Evolutionary conservation across 1,140 invertebrate genomes (phyloP), one percentile per base, ranked within the genome.

Genomic region (Oncopeltus fasciatus): DNA sequence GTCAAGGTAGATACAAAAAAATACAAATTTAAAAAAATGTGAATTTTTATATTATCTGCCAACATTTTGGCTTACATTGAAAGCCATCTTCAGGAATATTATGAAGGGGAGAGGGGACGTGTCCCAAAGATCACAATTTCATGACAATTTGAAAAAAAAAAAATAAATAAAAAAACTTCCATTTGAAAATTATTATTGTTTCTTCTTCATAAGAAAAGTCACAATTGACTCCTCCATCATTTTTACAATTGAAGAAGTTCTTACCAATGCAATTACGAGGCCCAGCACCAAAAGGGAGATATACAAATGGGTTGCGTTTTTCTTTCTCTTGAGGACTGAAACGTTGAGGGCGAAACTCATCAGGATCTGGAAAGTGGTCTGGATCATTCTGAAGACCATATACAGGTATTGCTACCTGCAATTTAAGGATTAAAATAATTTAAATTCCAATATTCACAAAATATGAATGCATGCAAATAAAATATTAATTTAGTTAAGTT

Each of bases 201-300:
- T 1, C n/a, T n/a, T 43, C 38, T 11, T 43, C n/a, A 49, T 27
- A 33, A 31, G 29, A 12, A 27, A 9, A 11, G 43, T 46, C 38
- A 27, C 43, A n/a, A 20, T 44, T 62, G 12, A 14, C n/a, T 14
- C 18, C 11, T 57, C 26, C 59, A 9, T 9, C 57, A 59, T 16
- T 59, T n/a, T 24, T n/a, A n/a, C n/a, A n/a, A n/a, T n/a, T n/a
- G n/a, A n/a, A n/a, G n/a, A 33, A 18, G 26, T 20, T 59, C 61
- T 75, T 77, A 69, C 77, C 80, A 51, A 81, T 73, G 66, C 81
- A 83, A 65, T 75, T 77, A 66, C 80, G 70, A 1, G 79, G 80
- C 14, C 81, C 81, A n/a, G 69, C 68, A 21, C 81, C 80, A 70
- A 83, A 83, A 0, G 81, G 76, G 59, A 81, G 65, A 67, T 74